Base-by-base conservation (phyloP, 2,113 vertebrate genomes). In the Epinephelus lanceolatus region DNA sequence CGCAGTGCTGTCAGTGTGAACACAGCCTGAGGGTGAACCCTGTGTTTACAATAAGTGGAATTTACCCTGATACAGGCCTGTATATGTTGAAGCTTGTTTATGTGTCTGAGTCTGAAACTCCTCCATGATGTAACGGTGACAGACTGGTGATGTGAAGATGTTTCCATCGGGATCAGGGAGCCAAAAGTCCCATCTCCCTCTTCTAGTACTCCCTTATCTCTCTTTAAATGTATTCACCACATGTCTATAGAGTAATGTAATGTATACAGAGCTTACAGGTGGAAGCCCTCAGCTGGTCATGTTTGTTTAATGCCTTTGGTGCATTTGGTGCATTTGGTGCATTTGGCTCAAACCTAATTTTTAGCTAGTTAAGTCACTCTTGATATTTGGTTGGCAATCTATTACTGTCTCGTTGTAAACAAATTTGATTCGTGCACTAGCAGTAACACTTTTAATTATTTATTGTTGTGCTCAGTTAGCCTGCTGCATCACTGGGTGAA, bases 41-140 rank as follows among this genome's bases (percentile, higher is more conserved):
- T 61, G 27, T 68, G 37, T 70, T 81, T 74, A 53, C 25, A 56
- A 63, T 42, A 21, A 47, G 68, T 61, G 69, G 76, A 80, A 75
- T 85, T 71, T 25, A 76, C 75, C 57, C 33, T 40, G 30, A 82
- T 76, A 45, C 60, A 68, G n/a, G 49, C 12, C 45, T 74, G 6
- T 71, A n/a, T 45, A 56, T 68, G 42, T 21, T 62, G 25, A 45
- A 60, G 27, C 19, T 33, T 56, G 70, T 69, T 18, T 23, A 56
- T 30, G 9, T 60, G 52, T 66, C 49, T 47, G 18, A 45, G 33
- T 63, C 55, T 14, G 51, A 55, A 14, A 60, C 53, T 23, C 4
- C 45, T 51, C 55, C 47, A 4, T 55, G 14, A 55, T 61, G 45
- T 42, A 37, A 37, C 55, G 1, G n/a, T 71, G 57, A 55, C 37